These are phyloP conservation scores for Callitettix versicolor DNA, from an alignment of 1,140 invertebrate species.

Conservation along the genomic window DNA sequence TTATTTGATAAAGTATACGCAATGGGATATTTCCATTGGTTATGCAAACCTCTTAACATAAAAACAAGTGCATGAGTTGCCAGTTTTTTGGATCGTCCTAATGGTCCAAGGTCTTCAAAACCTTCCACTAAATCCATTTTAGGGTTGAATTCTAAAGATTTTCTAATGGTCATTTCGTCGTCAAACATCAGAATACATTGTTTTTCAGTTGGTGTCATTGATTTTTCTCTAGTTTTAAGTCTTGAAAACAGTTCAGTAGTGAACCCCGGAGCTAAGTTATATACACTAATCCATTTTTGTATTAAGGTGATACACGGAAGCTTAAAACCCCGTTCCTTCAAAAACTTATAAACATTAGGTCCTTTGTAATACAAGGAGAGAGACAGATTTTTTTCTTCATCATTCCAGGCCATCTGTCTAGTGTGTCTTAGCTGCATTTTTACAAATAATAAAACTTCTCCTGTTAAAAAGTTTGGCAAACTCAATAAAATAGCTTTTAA, in stretches of 20 bases:
- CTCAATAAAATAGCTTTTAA: not conserved
- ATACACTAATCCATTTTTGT: not conserved
- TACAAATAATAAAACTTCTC: slow-evolving; percentile 13
- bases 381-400: slow-evolving; percentile 22
- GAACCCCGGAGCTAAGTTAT: slow-evolving; percentile 21
- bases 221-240: slow-evolving; percentile 21
- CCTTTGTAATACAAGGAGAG: slow-evolving; percentile 21
- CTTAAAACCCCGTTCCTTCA: slow-evolving; percentile 14
- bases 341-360: slow-evolving; percentile 18
- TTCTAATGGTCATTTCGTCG: slow-evolving; percentile 30
- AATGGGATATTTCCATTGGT: slow-evolving; percentile 29
- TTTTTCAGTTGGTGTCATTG: slow-evolving; percentile 24
- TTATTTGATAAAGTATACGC: slow-evolving; percentile 21
- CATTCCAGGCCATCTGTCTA: slow-evolving; percentile 20
- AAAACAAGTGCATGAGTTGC: slow-evolving; percentile 30
- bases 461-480: not conserved
- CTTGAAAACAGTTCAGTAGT: slow-evolving; percentile 26
- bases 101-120: slow-evolving; percentile 24
- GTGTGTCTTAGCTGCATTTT: slow-evolving; percentile 21
- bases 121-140: slow-evolving; percentile 25
- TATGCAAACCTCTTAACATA: slow-evolving; percentile 27
- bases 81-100: slow-evolving; percentile 17
- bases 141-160: slow-evolving; percentile 25
- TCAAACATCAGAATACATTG: slow-evolving; percentile 29
- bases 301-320: slow-evolving; percentile 2